Evolutionary conservation across 2,113 vertebrate genomes (phyloP), one percentile per base, ranked within the genome.

Genomic region (Chaetodon trifascialis): DNA sequence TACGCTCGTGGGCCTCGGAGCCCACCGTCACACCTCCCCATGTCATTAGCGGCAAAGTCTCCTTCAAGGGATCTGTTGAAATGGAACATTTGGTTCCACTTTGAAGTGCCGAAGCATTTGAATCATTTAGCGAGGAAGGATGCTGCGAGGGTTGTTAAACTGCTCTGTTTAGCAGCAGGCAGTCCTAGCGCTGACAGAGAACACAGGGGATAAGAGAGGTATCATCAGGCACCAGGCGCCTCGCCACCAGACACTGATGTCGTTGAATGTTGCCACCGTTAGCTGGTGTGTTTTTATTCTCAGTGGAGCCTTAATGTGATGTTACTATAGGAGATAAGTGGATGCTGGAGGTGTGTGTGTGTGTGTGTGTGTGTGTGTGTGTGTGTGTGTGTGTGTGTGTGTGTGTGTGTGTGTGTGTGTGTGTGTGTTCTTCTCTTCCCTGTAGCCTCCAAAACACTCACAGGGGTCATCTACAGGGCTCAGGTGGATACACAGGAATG

Each of bases 31-130:
- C 84, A 89, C 87, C 82, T 90, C 84, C 74, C 63, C 73, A 72
- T 83, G 89, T 92, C 90, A 93, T 95, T 94, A 92, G 88, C 55
- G 14, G 75, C 76, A 83, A 82, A 86, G 67, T 78, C 83, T 90
- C 86, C 93, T 93, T 87, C 73, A 87, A 91, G 90, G 87, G 90
- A 93, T 91, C 82, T 81, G 85, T 79, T 84, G 81, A 91, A 94
- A 93, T 83, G 62, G 86, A 93, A 93, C 93, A 93, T 92, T 95
- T 93, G 88, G 84, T 90, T 93, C 88, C 84, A 84, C 91, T 93
- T 93, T 94, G 91, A 95, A 90, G 92, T 86, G 86, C 76, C 46
- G 64, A 52, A 86, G 90, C 88, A 82, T 89, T 91, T 95, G 92
- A 93, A 91, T 93, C 89, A 91, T 95, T 92, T 92, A 92, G 91